phyloP scores from a whole-genome alignment of 2,797 vertebrate species.

The Microchirus variegatus region DNA sequence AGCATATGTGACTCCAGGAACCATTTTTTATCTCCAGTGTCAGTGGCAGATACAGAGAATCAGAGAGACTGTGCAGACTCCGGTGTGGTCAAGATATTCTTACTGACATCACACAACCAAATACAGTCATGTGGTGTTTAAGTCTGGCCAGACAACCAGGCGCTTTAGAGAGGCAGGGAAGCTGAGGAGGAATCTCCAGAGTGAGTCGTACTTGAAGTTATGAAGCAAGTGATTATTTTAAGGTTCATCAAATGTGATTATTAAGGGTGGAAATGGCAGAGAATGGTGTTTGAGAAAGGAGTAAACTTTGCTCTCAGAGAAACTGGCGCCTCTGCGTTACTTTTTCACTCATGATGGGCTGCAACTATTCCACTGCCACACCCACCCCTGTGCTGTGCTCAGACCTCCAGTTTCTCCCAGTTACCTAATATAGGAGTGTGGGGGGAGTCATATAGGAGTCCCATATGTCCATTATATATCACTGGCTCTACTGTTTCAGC shows the following conservation, averaged over 20 bases:
- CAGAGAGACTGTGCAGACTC: slow-evolving; percentile 47
- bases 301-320: slow-evolving; percentile 25
- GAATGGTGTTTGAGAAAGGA: background rate
- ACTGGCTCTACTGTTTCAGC: background rate
- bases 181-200: slow-evolving; percentile 7
- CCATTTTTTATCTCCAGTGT: slow-evolving; percentile 32
- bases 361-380: slow-evolving; percentile 25
- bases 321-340: slow-evolving; percentile 27
- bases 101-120: slow-evolving; percentile 57
- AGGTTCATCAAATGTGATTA: no score
- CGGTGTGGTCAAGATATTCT: slow-evolving; percentile 58
- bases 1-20: slow-evolving; percentile 18
- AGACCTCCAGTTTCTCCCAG: slow-evolving; percentile 44
- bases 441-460: background rate
- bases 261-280: background rate
- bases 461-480: background rate
- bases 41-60: slow-evolving; percentile 23
- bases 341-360: slow-evolving; percentile 16
- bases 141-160: slow-evolving; percentile 13
- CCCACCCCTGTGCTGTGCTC: slow-evolving; percentile 41
- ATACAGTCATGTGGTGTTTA: slow-evolving; percentile 58
- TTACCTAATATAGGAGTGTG: slow-evolving; percentile 1
- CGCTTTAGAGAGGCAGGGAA: slow-evolving; percentile 10
- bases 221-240: no score
- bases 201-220: background rate